Percentiles rank a stretch among this genome's conserved stretches.
Conservation (phyloP, 2,113 vertebrate species). For the Oxyruncus cristatus region DNA sequence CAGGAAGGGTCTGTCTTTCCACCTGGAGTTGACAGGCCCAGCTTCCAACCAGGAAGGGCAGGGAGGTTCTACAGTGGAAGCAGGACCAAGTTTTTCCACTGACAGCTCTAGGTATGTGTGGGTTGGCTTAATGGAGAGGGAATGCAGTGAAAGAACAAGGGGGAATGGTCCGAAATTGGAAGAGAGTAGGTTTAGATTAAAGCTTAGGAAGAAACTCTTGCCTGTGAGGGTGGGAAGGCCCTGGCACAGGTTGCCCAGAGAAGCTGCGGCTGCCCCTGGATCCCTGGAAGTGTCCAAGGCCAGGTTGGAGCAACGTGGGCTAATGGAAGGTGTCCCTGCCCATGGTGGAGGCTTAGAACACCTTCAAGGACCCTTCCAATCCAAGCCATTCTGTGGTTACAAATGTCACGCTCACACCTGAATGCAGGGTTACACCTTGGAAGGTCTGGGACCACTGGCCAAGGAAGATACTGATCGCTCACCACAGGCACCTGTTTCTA, state of each 20-base stretch:
- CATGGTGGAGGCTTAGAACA: neutral
- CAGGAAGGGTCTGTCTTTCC: neutral
- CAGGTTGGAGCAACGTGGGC: neutral
- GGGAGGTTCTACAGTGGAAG: accelerated
- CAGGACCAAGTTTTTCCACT: neutral
- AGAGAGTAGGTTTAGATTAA: neutral
- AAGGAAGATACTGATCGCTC: neutral
- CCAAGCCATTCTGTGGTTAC: neutral
- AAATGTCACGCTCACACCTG: neutral
- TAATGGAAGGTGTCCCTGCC: neutral
- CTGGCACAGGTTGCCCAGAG: neutral
- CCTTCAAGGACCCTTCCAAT: neutral
- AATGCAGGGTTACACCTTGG: neutral
- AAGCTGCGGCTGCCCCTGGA: neutral
- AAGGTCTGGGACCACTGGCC: neutral
- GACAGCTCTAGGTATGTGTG: accelerated
- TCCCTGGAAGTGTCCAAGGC: neutral
- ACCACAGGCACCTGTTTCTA: neutral
- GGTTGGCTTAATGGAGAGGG: neutral
- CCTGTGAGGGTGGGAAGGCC: neutral
- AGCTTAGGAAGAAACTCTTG: neutral
- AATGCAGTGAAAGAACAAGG: neutral
- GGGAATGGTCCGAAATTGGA: neutral
- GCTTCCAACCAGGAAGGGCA: neutral
- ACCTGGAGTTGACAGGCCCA: neutral